Evolutionary conservation across 2,888 invertebrate genomes (phyloP), one percentile per base, ranked within the genome.

Genomic region (Troilus luridus): DNA sequence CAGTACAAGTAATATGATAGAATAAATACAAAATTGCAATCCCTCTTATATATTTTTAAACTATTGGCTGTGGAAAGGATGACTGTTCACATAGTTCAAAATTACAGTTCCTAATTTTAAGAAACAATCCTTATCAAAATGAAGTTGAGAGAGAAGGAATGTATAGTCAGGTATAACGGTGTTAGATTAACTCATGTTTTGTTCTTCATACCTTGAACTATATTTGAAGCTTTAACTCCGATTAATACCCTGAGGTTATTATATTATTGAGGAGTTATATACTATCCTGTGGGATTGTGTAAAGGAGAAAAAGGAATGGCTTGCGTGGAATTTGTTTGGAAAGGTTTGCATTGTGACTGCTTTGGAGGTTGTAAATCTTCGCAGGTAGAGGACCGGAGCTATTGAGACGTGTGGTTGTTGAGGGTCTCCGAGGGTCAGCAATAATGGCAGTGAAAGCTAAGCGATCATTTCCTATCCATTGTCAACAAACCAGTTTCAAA

Each of bases 261-360:
- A 77, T 77, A 77, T 77, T 77, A 41, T 41, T 41, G 72, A 9
- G 41, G 72, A 27, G 72, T 41, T 6, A 19, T 77, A 77, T 72
- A 72, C 27, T 72, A 27, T 27, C 27, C 72, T 72, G 72, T 77
- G 72, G 41, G 72, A 7, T 41, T 41, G 72, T 77, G 72, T 77
- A 27, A 41, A 77, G 41, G 41, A 67, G 24, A 67, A 77, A 77
- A 77, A 27, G 7, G 17, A 41, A 41, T 77, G 72, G 72, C 72
- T 77, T 77, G 72, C 72, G 19, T 77, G 72, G 72, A 77, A 77
- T 77, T 77, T 77, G 72, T 77, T 77, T 77, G 72, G 72, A 77
- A 77, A 77, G 72, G 72, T 77, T 77, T 77, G 72, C 72, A 77
- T 77, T 77, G 72, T 77, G 72, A 77, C 72, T 77, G 72, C 27